These are phyloP conservation scores for Myodes glareolus DNA, from an alignment of 2,113 vertebrate species.

Conservation along the genomic window DNA sequence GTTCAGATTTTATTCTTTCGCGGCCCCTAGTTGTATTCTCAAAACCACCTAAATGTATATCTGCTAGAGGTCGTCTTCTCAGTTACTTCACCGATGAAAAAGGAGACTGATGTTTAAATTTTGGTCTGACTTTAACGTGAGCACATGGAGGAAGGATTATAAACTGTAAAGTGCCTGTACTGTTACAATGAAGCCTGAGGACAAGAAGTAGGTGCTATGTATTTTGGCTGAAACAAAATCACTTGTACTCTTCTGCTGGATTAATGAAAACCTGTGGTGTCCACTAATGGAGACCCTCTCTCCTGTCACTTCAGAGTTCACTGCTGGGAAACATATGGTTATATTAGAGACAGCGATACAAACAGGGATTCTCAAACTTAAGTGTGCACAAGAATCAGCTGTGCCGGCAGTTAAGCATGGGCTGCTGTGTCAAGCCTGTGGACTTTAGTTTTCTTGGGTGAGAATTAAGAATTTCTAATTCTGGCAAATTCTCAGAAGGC, in stretches of 20 bases:
- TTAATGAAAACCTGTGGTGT: not conserved
- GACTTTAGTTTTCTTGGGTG: not conserved
- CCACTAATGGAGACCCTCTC: not conserved
- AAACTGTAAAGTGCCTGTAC: not conserved
- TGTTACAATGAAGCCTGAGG: not conserved
- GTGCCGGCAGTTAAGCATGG: not conserved
- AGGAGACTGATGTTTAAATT: not conserved
- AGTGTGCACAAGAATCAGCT: not conserved
- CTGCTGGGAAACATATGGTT: not conserved
- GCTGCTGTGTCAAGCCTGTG: not conserved
- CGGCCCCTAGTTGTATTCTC: not conserved
- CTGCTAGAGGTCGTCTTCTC: not conserved
- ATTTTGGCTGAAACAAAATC: not conserved
- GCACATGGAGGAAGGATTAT: not conserved
- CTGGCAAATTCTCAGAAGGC: not conserved
- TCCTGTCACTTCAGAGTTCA: not conserved
- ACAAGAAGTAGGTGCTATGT: not conserved
- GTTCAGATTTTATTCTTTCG: not conserved
- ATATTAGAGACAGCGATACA: not conserved
- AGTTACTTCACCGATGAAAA: not conserved
- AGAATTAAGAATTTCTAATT: not conserved
- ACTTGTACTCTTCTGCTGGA: not conserved
- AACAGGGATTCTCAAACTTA: not conserved
- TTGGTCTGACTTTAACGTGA: not conserved
- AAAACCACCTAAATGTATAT: not conserved